Evolutionary conservation across 2,113 vertebrate genomes (phyloP), one percentile per base, ranked within the genome.

Genomic region (Montifringilla adamsi): DNA sequence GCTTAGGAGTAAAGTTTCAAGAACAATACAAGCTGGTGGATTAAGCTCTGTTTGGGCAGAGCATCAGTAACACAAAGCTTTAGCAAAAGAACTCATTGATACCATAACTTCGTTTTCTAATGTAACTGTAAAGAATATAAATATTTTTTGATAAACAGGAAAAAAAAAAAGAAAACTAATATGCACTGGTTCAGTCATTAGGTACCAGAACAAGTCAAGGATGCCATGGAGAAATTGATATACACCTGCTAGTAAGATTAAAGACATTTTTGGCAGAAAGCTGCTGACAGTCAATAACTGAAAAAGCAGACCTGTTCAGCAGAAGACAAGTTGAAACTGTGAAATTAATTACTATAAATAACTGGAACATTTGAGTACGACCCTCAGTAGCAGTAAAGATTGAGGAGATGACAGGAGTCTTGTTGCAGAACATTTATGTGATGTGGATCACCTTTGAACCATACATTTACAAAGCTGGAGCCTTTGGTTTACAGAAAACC

Each of bases 301-400:
- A 75, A 78, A 93, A 96, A 86, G 68, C 83, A 90, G 88, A 90
- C 72, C 90, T 93, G 76, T 84, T 73, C 41, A 46, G 64, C 59
- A 93, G 56, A 55, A 93, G 52, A 86, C 2, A 0, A 86, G 56
- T 13, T 86, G 73, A 92, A 96, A 90, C 83, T 89, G 81, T 82
- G 76, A 94, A 86, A 96, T 85, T 96, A 93, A 93, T 89, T 85
- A 76, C 87, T 94, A 94, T 90, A 93, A 94, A 95, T 95, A 96
- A 75, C 52, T 55, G 39, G 88, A 89, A 95, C 90, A 87, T 84
- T 89, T 64, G 31, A 92, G 66, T 70, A 64, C 14, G 68, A 93
- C 92, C 88, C 90, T 92, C 52, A 20, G 35, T 21, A 93, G 75
- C 79, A 90, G 85, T 75, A 84, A 58, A 84, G 52, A 81, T 1